Conservation (phyloP, 64 coral and sea anemone genomes). For the Astreopora myriophthalma region DNA sequence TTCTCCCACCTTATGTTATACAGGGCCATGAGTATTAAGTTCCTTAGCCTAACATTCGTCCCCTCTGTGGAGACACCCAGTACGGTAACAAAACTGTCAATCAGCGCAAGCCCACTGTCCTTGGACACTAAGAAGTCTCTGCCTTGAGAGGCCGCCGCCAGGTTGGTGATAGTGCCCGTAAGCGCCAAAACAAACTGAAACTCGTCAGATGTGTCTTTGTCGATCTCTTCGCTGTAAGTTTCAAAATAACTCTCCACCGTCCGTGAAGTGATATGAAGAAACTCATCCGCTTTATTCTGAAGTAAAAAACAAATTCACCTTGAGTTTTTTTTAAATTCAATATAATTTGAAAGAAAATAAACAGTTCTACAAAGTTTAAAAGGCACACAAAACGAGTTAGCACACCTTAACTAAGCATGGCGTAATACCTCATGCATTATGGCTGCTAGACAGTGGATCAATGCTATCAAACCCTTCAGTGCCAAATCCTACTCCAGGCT, state of each 20-base stretch:
- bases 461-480: too few relatives aligned
- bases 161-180: conserved; percentile 80
- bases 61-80: conserved; percentile 38
- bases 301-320: not conserved
- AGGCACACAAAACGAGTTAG: too few relatives aligned
- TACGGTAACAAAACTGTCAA: conserved; percentile 73
- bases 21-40: conserved; percentile 82
- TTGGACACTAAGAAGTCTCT: conserved; percentile 71
- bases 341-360: not conserved
- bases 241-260: conserved; percentile 89
- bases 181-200: conserved; percentile 87
- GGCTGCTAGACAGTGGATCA: too few relatives aligned
- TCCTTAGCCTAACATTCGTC: conserved; percentile 68
- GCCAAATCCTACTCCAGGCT: too few relatives aligned
- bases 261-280: conserved; percentile 67
- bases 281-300: conserved; percentile 81
- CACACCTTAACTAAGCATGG: too few relatives aligned
- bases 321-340: not conserved
- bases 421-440: too few relatives aligned
- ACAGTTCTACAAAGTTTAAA: not conserved
- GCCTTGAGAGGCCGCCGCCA: conserved; percentile 74
- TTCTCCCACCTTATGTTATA: conserved; percentile 81
- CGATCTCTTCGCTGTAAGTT: conserved; percentile 47
- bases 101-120: conserved; percentile 40
- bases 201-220: conserved; percentile 73